A percentile compares a stretch with the other conserved stretches of the same genome.
These are phyloP conservation scores for Thymelicus sylvestris DNA, from an alignment of 2,888 invertebrate species.

Conservation along the genomic window DNA sequence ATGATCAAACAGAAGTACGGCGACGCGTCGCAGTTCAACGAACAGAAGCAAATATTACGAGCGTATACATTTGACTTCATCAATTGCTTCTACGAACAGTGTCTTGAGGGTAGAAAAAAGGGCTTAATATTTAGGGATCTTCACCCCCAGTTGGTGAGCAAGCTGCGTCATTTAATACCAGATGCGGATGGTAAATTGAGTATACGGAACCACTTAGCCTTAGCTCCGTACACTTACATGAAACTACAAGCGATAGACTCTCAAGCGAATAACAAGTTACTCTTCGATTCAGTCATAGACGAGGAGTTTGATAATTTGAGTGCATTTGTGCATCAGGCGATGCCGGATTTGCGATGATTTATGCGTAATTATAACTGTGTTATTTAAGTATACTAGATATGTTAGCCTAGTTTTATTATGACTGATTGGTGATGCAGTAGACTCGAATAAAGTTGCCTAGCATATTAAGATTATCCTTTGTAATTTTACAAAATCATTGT, in stretches of 20 bases:
- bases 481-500: background rate
- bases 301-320: constrained; percentile 58
- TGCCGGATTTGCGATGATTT: constrained; percentile 54
- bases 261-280: constrained; percentile 58
- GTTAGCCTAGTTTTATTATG: no score
- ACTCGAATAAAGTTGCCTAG: no score
- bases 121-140: constrained; percentile 66
- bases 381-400: no score
- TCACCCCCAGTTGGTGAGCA: constrained; percentile 60
- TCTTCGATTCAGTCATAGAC: constrained; percentile 59
- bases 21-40: constrained; percentile 47
- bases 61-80: constrained; percentile 64
- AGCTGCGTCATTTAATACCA: constrained; percentile 60
- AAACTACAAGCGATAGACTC: constrained; percentile 51
- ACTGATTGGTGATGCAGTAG: no score
- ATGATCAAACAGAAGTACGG: constrained; percentile 51
- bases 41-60: constrained; percentile 56
- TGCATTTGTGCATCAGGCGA: constrained; percentile 57
- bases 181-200: constrained; percentile 63
- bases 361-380: background rate
- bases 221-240: constrained; percentile 66
- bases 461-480: background rate
- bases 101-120: constrained; percentile 51
- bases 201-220: constrained; percentile 68
- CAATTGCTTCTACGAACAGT: constrained; percentile 69